Percentiles rank a stretch among this genome's conserved stretches.
These are phyloP conservation scores for Drosophila pruinosa DNA, from an alignment of 1,140 invertebrate species.

Conservation along the genomic window DNA sequence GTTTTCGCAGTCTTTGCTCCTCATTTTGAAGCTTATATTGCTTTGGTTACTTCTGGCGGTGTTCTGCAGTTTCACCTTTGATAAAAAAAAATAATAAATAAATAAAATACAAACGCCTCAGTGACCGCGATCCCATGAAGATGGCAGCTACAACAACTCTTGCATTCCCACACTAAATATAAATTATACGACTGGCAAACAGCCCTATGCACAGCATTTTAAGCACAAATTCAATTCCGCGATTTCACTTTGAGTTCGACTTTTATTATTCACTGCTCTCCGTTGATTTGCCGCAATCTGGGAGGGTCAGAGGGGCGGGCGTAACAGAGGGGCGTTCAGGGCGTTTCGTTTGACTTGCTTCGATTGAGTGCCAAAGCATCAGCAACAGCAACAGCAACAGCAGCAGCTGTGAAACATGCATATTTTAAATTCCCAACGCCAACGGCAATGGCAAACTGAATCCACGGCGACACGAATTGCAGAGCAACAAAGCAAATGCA, in stretches of 20 bases:
- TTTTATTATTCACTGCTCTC: conserved; percentile 49
- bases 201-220: conserved; percentile 24
- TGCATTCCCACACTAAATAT: conserved; percentile 63
- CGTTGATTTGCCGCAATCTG: conserved; percentile 27
- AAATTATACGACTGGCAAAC: conserved; percentile 42
- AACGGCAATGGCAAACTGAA: conserved; percentile 28
- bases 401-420: conserved; percentile 37
- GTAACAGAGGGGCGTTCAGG: not conserved
- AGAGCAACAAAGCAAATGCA: conserved; percentile 20
- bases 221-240: conserved; percentile 52
- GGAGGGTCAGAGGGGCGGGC: not conserved
- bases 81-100: not conserved
- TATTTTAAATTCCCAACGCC: conserved; percentile 62
- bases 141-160: not conserved
- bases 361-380: conserved; percentile 34
- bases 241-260: conserved; percentile 56
- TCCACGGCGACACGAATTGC: conserved; percentile 35
- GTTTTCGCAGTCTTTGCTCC: not conserved
- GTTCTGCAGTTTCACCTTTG: conserved; percentile 14
- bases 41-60: not conserved
- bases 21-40: not conserved
- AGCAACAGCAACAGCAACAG: conserved; percentile 21
- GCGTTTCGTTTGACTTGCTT: conserved; percentile 4
- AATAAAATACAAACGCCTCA: conserved; percentile 1
- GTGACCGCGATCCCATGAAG: conserved; percentile 62